phyloP scores from a whole-genome alignment of 1,140 invertebrate species.

The Caerostris extrusa region DNA sequence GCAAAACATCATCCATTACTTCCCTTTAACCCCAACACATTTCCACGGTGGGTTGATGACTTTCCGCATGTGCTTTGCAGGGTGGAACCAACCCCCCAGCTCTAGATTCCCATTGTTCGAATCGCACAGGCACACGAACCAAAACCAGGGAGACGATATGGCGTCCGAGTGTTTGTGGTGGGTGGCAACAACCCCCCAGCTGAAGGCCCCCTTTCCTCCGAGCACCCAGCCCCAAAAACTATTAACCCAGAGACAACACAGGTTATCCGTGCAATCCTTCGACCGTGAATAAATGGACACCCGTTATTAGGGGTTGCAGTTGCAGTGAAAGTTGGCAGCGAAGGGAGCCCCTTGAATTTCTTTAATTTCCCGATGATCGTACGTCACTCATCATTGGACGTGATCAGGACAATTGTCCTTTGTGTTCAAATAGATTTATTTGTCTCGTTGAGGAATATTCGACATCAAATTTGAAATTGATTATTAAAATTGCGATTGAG shows the following conservation, averaged over 20 bases:
- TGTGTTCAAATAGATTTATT: too few species aligned
- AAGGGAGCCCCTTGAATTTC: neutral
- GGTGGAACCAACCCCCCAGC: neutral
- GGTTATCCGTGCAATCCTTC: neutral
- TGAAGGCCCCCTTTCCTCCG: neutral
- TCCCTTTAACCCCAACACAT: neutral
- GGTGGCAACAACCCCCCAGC: neutral
- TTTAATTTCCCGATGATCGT: neutral
- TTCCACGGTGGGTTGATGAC: neutral
- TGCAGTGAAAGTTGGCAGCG: neutral
- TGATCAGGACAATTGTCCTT: too few species aligned
- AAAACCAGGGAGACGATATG: neutral
- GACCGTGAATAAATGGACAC: neutral
- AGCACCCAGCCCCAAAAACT: neutral
- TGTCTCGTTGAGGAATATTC: too few species aligned
- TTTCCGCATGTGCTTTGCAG: neutral
- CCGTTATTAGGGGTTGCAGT: neutral
- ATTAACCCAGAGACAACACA: neutral
- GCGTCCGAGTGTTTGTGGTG: neutral
- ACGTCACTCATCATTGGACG: neutral
- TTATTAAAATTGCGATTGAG: too few species aligned
- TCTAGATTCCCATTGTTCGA: neutral
- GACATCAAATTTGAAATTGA: too few species aligned
- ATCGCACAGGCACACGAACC: neutral
- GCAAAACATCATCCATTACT: neutral